Percentiles rank a stretch among this genome's conserved stretches.
Evolutionary conservation across 2,113 vertebrate species (phyloP).

Genomic region (Oryzias javanicus): DNA sequence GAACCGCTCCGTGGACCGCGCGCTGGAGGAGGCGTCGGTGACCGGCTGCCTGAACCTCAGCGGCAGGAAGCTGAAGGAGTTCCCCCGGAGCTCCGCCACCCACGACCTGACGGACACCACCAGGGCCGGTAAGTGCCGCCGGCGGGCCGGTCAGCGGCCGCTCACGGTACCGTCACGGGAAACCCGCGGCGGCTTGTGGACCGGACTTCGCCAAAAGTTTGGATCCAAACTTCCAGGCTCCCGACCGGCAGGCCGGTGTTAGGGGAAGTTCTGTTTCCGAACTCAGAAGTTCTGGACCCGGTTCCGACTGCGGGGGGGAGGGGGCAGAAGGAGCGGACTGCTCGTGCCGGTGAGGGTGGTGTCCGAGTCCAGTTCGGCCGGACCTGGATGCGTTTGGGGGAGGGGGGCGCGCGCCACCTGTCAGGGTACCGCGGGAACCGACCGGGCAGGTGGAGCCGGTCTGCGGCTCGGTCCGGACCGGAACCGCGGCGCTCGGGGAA

Average conservation of each 20-base stretch:
- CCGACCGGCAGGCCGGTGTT: constrained; percentile 22
- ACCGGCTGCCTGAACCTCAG: constrained; percentile 91
- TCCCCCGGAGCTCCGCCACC: constrained; percentile 89
- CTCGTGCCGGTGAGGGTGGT: too few relatives aligned
- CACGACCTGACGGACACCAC: constrained; percentile 97
- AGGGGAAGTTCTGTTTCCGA: constrained; percentile 7
- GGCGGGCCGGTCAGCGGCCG: too few relatives aligned
- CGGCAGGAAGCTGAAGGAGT: constrained; percentile 98
- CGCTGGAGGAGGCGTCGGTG: constrained; percentile 90
- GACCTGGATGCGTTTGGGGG: too few relatives aligned
- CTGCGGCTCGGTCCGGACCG: too few relatives aligned
- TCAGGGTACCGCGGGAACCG: too few relatives aligned
- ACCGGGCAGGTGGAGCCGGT: too few relatives aligned
- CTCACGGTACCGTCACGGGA: neutral
- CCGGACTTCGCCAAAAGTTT: neutral
- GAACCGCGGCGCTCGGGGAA: too few relatives aligned
- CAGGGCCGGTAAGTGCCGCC: constrained; percentile 83
- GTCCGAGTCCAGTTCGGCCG: too few relatives aligned
- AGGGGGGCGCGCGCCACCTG: too few relatives aligned
- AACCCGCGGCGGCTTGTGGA: fast-evolving
- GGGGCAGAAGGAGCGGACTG: too few relatives aligned
- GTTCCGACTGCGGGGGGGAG: too few relatives aligned
- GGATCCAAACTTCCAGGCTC: neutral
- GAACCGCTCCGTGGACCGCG: constrained; percentile 92
- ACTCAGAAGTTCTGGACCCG: too few relatives aligned